A percentile compares a stretch with the other conserved stretches of the same genome.
phyloP scores from a whole-genome alignment of 2,113 vertebrate species.

The Chiloscyllium plagiosum region DNA sequence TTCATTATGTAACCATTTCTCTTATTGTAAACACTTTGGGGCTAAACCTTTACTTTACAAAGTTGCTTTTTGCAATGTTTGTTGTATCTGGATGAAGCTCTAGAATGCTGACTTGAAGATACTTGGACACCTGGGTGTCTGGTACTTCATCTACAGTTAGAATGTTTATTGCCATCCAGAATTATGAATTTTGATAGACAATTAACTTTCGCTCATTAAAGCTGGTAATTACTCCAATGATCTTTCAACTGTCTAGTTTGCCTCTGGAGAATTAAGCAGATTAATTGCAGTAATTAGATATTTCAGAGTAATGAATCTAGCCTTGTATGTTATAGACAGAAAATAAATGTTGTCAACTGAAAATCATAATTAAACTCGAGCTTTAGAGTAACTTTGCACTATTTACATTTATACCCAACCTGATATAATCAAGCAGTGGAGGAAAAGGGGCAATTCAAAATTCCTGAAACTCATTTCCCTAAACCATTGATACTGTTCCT shows the following conservation, averaged over 20 bases:
- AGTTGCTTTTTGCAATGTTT: background rate
- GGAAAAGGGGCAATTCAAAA: background rate
- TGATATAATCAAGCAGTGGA: background rate
- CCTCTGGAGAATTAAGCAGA: conserved; percentile 1
- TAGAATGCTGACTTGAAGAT: background rate
- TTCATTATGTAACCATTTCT: too few species aligned
- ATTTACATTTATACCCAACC: background rate
- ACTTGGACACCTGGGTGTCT: background rate
- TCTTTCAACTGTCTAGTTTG: conserved; percentile 1
- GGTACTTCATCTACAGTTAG: background rate
- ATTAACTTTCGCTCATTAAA: conserved; percentile 15
- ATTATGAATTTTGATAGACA: conserved; percentile 27
- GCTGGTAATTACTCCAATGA: background rate
- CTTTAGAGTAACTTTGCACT: background rate
- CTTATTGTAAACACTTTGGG: background rate
- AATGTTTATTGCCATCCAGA: background rate
- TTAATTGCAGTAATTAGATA: conserved; percentile 10
- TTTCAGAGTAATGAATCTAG: background rate
- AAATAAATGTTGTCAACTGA: background rate
- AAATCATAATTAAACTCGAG: background rate
- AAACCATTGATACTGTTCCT: background rate
- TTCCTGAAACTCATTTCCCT: background rate
- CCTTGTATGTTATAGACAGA: background rate
- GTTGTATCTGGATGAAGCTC: background rate
- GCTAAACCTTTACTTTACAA: background rate